A percentile compares a stretch with the other conserved stretches of the same genome.
Evolutionary conservation across 2,888 invertebrate species (phyloP).

Genomic region (Lasius platythorax): DNA sequence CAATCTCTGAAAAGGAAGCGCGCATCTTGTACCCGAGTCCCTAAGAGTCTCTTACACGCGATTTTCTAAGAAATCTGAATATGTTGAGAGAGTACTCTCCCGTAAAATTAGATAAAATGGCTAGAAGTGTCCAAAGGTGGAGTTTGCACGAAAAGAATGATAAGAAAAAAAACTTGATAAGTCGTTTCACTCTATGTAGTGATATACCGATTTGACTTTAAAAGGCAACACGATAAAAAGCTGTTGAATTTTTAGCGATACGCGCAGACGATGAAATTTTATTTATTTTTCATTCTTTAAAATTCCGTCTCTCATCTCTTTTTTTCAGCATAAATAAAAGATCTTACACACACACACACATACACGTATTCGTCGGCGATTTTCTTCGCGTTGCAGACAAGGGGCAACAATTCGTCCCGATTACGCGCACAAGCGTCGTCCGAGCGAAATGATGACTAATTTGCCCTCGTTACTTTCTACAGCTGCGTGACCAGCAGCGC

Average conservation of each 20-base stretch:
- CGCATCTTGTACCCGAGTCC: background rate
- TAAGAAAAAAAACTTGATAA: background rate
- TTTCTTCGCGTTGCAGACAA: background rate
- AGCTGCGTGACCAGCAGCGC: conserved; percentile 32
- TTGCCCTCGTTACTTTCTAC: conserved; percentile 40
- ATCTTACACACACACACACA: too few species aligned
- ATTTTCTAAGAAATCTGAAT: background rate
- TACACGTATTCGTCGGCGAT: background rate
- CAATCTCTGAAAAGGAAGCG: background rate
- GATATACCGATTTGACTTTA: background rate
- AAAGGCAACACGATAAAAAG: background rate
- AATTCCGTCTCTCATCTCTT: background rate
- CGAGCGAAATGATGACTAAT: conserved; percentile 33
- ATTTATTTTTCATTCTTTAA: background rate
- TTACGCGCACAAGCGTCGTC: conserved; percentile 11
- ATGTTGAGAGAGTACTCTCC: too few species aligned
- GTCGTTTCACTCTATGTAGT: background rate
- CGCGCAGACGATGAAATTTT: background rate
- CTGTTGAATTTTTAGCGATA: background rate
- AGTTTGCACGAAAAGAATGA: background rate
- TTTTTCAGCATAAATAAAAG: background rate
- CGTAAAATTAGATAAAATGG: background rate
- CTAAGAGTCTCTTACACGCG: background rate
- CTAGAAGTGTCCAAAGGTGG: background rate
- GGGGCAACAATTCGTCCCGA: background rate